Base-by-base conservation (phyloP, 2,888 invertebrate genomes). In the Melipona bicolor region DNA sequence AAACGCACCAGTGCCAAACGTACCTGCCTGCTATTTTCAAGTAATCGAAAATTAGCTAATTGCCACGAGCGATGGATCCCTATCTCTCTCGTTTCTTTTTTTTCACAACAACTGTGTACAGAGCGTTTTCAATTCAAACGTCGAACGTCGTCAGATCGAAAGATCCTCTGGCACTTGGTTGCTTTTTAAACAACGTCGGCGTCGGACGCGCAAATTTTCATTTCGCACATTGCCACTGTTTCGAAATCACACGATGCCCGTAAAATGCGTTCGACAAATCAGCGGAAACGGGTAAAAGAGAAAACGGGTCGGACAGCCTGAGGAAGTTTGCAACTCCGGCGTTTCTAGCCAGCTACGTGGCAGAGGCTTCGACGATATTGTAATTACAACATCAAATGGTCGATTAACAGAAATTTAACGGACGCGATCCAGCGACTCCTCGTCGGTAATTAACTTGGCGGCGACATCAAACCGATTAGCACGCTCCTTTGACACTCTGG, bases 361-460 rank as follows among this genome's bases (percentile, higher is more conserved):
- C 32, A 65, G 52, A 32, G 80, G 76, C 49, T 79, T 74, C 84
- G 52, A 79, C 83, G 77, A 86, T 88, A 88, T 90, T 84, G 84
- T 85, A 89, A 89, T 89, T 89, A 89, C 82, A 85, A 84, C 84
- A 87, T 90, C 84, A 90, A 90, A 90, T 88, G 86, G 81, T 89
- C 86, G 81, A 83, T 85, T 88, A 90, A 90, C 88, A 73, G 69
- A 81, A 88, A 90, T 90, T 87, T 81, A 81, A 71, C 75, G 77
- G 73, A 78, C 79, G 74, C 74, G 85, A 86, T 80, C 76, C 62
- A 43, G 64, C 77, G 72, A 78, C 85, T 84, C 73, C 71, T 19
- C 56, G 76, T 56, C 83, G 68, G 84, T 90, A 90, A 90, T 90
- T 90, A 90, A 87, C 85, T 87, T 83, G 76, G 67, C 81, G 83